phyloP scores from a whole-genome alignment of 2,797 vertebrate species.

The Acanthurus leucopareius region DNA sequence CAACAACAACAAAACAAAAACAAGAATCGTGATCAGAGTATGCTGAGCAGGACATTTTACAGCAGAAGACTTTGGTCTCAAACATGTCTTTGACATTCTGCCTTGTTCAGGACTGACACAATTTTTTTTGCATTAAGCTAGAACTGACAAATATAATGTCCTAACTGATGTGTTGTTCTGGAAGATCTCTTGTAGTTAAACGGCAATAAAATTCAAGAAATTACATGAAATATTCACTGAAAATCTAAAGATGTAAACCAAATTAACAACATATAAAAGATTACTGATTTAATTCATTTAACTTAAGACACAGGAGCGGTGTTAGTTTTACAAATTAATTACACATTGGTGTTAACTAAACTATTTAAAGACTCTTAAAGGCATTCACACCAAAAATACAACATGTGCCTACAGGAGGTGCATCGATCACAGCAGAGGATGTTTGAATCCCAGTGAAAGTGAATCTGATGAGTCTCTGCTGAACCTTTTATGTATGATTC shows the following conservation, averaged over 20 bases:
- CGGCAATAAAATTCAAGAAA: background rate
- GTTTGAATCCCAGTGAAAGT: conserved; percentile 12
- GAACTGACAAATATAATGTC: no score
- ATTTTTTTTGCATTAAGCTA: background rate
- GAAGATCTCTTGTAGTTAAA: background rate
- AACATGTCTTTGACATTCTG: background rate
- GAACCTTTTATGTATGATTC: conserved; percentile 10
- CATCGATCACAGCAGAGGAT: conserved; percentile 26
- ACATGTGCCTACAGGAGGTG: background rate
- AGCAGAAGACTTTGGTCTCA: background rate
- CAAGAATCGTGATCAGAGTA: background rate
- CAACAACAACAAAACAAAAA: no score
- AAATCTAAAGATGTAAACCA: background rate
- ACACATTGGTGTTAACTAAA: background rate
- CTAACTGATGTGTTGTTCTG: background rate
- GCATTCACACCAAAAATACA: background rate
- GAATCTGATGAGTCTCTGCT: conserved; percentile 17
- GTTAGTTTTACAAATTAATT: background rate
- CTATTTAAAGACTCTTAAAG: no score
- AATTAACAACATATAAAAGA: background rate
- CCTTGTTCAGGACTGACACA: no score
- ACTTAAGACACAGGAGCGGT: background rate
- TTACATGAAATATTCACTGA: background rate
- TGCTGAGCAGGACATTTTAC: background rate
- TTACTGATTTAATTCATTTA: background rate